Base-by-base conservation (phyloP, 1,140 invertebrate species). In the Trichonephila inaurata region DNA sequence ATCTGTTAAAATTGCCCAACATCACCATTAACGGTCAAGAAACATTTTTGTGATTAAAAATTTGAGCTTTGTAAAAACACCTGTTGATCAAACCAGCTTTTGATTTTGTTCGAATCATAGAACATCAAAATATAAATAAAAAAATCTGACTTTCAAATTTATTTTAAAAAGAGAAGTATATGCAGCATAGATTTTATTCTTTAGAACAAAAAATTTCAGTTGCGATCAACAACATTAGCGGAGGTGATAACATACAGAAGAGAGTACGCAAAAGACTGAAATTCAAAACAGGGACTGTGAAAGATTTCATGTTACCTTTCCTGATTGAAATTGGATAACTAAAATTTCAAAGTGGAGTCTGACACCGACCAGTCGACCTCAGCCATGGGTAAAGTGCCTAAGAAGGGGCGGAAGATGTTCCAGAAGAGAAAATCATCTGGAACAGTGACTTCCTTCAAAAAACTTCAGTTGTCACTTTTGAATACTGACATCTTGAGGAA, bases 401-500 rank as follows among this genome's bases (percentile, higher is more conserved):
- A 94, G 40, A 94, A 94, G 93, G 60, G 61, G 60, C 72, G 66
- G 62, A 93, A 93, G 86, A 88, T 93, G 85, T 89, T 89, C 40
- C 77, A 83, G 60, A 90, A 89, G 33, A 21, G 93, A 19, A 90
- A 81, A 16, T 94, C 92, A 66, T 94, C 94, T 6, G 94, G 94
- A 4, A 91, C 91, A 33, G 90, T 94, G n/a, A 94, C 94, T 58
- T 91, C 93, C 33, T 85, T 95, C 51, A 95, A 94, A 60, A 95
- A 95, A 66, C 61, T 95, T 24, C 95, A 95, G 86, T 83, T 95
- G 64, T 94, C 94, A 14, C 86, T 95, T 6, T 77, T 95, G 24
- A 95, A 95, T 82, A 94, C 66, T 58, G 95, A 94, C 16, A 86
- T 94, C 1, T 24, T 95, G 33, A 14, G 91, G 58, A 94, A 94